Evolutionary conservation across 2,888 invertebrate species (phyloP), one percentile per base, ranked within the genome.

Genomic region (Melanargia galathea): DNA sequence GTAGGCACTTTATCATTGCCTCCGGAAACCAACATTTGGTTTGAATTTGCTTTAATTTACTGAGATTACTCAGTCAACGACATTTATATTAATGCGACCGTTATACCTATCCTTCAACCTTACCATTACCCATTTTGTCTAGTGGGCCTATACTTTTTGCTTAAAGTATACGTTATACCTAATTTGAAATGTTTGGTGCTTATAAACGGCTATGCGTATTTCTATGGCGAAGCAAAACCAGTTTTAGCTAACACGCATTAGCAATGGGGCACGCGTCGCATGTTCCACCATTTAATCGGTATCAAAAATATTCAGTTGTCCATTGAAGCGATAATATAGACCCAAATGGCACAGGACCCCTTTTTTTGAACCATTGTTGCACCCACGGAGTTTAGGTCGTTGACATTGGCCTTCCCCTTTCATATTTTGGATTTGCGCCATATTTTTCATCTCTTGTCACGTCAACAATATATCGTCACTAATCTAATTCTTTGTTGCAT

Each of bases 331-430:
- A 80, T 83, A 86, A 89, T 89, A 87, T 80, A 82, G 83, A 73
- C 75, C 80, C 79, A 77, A 86, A 87, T 86, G 84, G 81, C 75
- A 77, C 72, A 83, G 79, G 84, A 80, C 87, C 90, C 89, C 82
- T 84, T 88, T 86, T 90, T 79, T 77, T 79, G 52, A 76, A 81
- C 79, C 80, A 85, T 89, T 90, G 86, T 87, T 87, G 83, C 78
- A 71, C 75, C 78, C 78, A 82, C 83, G 83, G 86, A 86, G 84
- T 81, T 83, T 80, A 73, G 90, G 90, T 91, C 90, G 79, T 87
- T 91, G 90, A 90, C 90, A 88, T 87, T 86, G 84, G 85, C 84
- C 81, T 83, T 86, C 86, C 88, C 77, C 87, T 78, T 78, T 82
- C 78, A 77, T 81, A 74, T 78, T 83, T 79, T 74, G 76, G 79